A percentile compares a stretch with the other conserved stretches of the same genome.
Conservation (phyloP, 2,113 vertebrate genomes). For the Mesoclemmys tuberculata region DNA sequence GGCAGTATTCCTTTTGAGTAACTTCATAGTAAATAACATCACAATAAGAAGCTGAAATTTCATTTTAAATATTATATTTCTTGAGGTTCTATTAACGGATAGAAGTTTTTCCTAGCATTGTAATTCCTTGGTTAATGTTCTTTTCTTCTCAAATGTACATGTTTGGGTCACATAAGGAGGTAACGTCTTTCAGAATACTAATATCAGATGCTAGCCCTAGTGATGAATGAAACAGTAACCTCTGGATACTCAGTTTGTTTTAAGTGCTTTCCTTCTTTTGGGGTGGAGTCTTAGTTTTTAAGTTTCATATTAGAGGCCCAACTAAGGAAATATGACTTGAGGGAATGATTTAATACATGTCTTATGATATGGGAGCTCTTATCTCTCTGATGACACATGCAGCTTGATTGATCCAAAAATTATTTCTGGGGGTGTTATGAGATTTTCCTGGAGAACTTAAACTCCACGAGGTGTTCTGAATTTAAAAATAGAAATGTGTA, state of each 20-base stretch:
- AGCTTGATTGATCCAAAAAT: constrained; percentile 58
- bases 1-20: rapidly evolving
- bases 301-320: background rate
- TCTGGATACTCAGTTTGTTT: background rate
- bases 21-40: rapidly evolving
- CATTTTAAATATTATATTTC: background rate
- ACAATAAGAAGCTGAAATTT: rapidly evolving
- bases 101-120: background rate
- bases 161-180: background rate
- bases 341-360: background rate
- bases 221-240: background rate
- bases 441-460: constrained; percentile 65
- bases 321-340: background rate
- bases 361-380: constrained; percentile 50
- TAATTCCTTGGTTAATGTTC: background rate
- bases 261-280: background rate
- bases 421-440: constrained; percentile 53
- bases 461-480: constrained; percentile 65
- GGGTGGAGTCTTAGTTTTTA: background rate
- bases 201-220: background rate
- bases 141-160: background rate
- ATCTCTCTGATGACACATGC: constrained; percentile 55
- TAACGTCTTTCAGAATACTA: background rate
- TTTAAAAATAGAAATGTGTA: constrained; percentile 70
- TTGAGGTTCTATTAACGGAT: background rate